Percentiles rank a stretch among this genome's conserved stretches.
Evolutionary conservation across 2,113 vertebrate genomes (phyloP).

Genomic region (Pelmatolapia mariae): DNA sequence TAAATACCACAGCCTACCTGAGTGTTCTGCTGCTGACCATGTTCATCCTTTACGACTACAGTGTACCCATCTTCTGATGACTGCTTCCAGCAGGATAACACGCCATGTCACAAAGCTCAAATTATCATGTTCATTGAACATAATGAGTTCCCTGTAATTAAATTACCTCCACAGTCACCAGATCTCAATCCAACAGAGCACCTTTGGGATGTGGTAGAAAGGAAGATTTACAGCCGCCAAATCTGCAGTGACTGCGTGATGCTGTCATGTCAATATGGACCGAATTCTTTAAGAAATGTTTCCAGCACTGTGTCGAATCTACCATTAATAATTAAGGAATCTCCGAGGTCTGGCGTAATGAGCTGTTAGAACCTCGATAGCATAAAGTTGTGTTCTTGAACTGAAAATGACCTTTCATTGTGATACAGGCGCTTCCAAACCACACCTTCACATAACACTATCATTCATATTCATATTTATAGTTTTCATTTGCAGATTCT

Average conservation of each 20-base stretch:
- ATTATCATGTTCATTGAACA: not conserved
- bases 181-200: not conserved
- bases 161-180: not conserved
- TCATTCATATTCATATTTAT: not conserved
- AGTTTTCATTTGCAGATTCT: not conserved
- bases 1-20: not conserved
- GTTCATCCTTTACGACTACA: not conserved
- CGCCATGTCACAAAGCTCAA: not conserved
- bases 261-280: not conserved
- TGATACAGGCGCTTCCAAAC: not conserved
- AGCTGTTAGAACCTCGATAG: not conserved
- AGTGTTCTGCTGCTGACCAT: not conserved
- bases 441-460: not conserved
- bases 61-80: not conserved
- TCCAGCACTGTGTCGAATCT: not conserved
- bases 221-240: not conserved
- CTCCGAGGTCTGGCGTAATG: not conserved
- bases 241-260: not conserved
- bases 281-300: not conserved
- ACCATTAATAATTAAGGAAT: not conserved
- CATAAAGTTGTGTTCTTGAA: not conserved
- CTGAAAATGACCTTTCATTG: not conserved
- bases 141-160: not conserved
- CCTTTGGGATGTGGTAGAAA: not conserved
- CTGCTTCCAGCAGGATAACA: not conserved